Evolutionary conservation across 2,113 vertebrate genomes (phyloP), one percentile per base, ranked within the genome.

Genomic region (Xyrauchen texanus): DNA sequence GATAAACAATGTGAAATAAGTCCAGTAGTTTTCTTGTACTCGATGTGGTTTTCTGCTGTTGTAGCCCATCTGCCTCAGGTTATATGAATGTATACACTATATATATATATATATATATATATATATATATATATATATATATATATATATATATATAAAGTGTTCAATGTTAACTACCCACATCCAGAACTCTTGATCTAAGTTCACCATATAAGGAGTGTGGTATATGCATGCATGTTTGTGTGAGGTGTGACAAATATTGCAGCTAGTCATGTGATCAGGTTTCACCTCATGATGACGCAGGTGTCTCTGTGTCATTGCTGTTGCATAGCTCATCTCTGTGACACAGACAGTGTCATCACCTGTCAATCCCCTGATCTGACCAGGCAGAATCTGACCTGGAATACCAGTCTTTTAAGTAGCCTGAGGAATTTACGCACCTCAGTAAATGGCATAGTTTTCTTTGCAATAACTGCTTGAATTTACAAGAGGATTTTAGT

Each of bases 181-280:
- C 21, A 34, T 34, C 21, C 21, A 34, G 21, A 34, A 34, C 21
- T 34, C 21, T 34, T 34, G 21, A 34, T 34, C 21, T 34, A 34
- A 1, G 21, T 34, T 34, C 21, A 34, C 21, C 21, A 34, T 34
- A 34, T 53, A 61, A 66, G 44, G 47, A 55, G 6, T 8, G 8
- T 55, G 55, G 34, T n/a, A 3, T 9, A 55, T 49, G 21, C 58
- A 12, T 68, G 72, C 42, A 16, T 46, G 53, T 60, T 47, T 69
- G 55, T 49, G 44, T 65, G 5, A 60, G 7, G 4, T 42, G 8
- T 70, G 53, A 46, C 9, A 77, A 68, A n/a, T n/a, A n/a, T 45
- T 42, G 69, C 42, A 58, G 55, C 70, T 73, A n/a, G 68, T 80
- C 82, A 75, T 55, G 75, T 63, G 80, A 57, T 58, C 53, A 9